Evolutionary conservation across 2,113 vertebrate genomes (phyloP).

Genomic region (Rhynchopsitta pachyrhyncha): DNA sequence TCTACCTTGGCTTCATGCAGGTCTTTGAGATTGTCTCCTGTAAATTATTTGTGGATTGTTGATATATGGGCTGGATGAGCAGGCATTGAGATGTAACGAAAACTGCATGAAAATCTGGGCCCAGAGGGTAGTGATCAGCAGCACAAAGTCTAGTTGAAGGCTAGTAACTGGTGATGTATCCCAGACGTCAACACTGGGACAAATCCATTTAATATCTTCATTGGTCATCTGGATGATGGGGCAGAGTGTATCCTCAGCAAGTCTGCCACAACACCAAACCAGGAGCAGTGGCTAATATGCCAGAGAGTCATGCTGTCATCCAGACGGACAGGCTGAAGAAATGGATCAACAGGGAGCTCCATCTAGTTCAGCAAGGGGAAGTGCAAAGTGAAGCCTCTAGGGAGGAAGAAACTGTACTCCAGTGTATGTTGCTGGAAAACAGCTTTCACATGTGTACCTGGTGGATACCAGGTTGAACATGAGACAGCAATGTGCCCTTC

Average conservation of each 20-base stretch:
- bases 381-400: background rate
- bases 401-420: background rate
- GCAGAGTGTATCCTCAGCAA: background rate
- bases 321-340: background rate
- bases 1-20: background rate
- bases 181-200: fast-evolving
- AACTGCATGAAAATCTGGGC: background rate
- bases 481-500: background rate
- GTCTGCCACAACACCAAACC: background rate
- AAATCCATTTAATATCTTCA: background rate
- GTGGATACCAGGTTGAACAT: background rate
- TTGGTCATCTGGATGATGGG: background rate
- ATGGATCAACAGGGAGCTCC: background rate
- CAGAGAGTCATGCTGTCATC: background rate
- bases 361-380: background rate
- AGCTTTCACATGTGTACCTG: background rate
- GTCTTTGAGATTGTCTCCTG: background rate
- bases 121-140: background rate
- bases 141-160: background rate
- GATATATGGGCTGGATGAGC: background rate
- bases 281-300: background rate
- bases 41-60: background rate
- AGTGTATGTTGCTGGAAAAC: background rate
- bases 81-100: background rate
- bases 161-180: background rate